Evolutionary conservation across 2,113 vertebrate species (phyloP).

Genomic region (Pteruthius melanotis): DNA sequence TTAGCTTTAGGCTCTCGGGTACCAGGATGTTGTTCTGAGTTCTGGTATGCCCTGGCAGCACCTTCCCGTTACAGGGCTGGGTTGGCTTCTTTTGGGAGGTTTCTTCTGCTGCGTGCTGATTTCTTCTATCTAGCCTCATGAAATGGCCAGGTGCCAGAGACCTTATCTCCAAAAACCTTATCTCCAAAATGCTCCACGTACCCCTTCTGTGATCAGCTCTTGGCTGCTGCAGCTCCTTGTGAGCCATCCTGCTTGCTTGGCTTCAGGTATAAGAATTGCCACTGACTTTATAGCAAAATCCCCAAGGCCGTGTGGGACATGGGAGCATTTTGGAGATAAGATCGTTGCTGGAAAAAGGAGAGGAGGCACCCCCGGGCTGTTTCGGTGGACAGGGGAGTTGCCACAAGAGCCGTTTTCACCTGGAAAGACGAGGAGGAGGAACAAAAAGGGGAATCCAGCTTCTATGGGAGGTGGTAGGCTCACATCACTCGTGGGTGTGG

Average conservation of each 20-base stretch:
- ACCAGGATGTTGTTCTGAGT: neutral
- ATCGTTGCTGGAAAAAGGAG: neutral
- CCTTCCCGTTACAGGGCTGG: neutral
- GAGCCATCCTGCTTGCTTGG: neutral
- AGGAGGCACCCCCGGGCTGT: neutral
- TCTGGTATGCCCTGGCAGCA: neutral
- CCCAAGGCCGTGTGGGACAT: neutral
- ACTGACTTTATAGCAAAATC: neutral
- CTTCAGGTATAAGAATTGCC: neutral
- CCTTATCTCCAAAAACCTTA: no score
- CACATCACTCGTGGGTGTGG: neutral
- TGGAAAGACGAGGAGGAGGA: neutral
- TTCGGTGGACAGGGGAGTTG: rapidly evolving
- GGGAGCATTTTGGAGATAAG: neutral
- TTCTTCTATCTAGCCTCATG: neutral
- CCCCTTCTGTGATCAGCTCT: neutral
- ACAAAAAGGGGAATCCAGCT: neutral
- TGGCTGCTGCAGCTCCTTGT: neutral
- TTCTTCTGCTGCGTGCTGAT: neutral
- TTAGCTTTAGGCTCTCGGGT: neutral
- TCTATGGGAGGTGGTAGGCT: neutral
- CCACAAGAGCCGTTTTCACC: neutral
- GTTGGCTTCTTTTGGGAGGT: neutral
- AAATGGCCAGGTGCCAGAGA: neutral
- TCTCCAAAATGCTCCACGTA: rapidly evolving